Conservation (phyloP, 1,140 invertebrate genomes). For the Trichonephila inaurata region DNA sequence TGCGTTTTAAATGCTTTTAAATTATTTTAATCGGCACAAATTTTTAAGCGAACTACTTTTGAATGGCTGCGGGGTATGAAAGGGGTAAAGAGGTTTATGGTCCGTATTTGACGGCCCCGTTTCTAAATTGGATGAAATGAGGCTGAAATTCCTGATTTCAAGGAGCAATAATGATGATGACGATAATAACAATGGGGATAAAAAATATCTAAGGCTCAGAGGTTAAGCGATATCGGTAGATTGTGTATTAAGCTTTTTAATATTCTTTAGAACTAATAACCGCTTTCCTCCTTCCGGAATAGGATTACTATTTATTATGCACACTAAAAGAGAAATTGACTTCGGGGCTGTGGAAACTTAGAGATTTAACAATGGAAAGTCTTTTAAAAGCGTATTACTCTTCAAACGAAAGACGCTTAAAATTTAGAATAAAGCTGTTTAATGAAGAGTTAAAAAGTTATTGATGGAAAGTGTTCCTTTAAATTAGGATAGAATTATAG, state of each 20-base stretch:
- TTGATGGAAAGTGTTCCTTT: constrained; percentile 32
- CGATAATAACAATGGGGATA: constrained; percentile 47
- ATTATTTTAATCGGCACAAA: constrained; percentile 73
- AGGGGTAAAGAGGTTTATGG: constrained; percentile 59
- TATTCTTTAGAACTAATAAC: constrained; percentile 55
- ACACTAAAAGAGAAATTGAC: constrained; percentile 59
- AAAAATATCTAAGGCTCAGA: constrained; percentile 11
- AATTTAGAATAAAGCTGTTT: constrained; percentile 37
- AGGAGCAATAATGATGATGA: constrained; percentile 51
- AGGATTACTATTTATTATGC: constrained; percentile 67
- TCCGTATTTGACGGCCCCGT: constrained; percentile 53
- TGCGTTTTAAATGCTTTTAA: constrained; percentile 75
- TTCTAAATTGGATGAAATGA: constrained; percentile 75
- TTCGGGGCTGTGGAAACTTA: constrained; percentile 54
- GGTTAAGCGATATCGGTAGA: constrained; percentile 49
- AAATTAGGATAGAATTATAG: constrained; percentile 40
- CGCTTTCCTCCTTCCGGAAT: constrained; percentile 33
- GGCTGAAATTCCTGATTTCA: constrained; percentile 35
- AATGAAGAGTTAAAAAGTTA: constrained; percentile 72
- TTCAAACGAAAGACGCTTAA: constrained; percentile 42
- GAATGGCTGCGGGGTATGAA: constrained; percentile 57
- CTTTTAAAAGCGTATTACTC: constrained; percentile 70
- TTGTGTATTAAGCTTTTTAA: constrained; percentile 60
- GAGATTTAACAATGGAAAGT: constrained; percentile 47
- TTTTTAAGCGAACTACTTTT: constrained; percentile 69